These are phyloP conservation scores for Thamnophis elegans DNA, from an alignment of 2,797 vertebrate genomes.

Conservation along the genomic window DNA sequence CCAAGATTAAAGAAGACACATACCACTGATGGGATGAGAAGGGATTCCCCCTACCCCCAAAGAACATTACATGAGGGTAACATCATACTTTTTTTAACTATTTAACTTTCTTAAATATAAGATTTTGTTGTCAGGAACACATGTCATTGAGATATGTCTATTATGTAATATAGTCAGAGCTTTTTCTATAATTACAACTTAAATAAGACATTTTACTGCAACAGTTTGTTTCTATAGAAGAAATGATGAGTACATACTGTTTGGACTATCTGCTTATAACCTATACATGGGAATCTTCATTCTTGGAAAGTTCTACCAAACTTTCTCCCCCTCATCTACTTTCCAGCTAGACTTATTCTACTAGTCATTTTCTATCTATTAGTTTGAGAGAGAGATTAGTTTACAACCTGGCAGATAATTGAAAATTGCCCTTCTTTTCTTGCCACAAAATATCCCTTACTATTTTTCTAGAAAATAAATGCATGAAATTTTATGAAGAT, in stretches of 20 bases:
- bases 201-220: background rate
- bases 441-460: conserved; percentile 41
- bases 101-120: background rate
- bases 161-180: too few relatives aligned
- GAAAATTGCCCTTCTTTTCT: conserved; percentile 9
- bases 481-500: conserved; percentile 50
- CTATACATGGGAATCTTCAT: background rate
- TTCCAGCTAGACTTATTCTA: background rate
- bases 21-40: background rate
- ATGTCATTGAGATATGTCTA: background rate
- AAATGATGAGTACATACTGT: background rate
- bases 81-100: background rate
- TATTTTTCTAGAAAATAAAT: conserved; percentile 48
- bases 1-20: background rate
- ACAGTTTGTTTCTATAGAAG: background rate
- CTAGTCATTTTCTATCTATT: background rate
- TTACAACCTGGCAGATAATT: conserved; percentile 26
- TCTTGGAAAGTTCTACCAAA: background rate
- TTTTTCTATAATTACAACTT: background rate
- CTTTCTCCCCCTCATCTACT: background rate
- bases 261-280: background rate
- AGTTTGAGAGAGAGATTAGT: conserved; percentile 8
- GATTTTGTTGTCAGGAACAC: background rate
- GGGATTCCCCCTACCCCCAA: background rate
- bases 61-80: background rate